These are phyloP conservation scores for Umimayanthus chanpuru DNA, from an alignment of 92 coral and sea anemone species.

Conservation along the genomic window DNA sequence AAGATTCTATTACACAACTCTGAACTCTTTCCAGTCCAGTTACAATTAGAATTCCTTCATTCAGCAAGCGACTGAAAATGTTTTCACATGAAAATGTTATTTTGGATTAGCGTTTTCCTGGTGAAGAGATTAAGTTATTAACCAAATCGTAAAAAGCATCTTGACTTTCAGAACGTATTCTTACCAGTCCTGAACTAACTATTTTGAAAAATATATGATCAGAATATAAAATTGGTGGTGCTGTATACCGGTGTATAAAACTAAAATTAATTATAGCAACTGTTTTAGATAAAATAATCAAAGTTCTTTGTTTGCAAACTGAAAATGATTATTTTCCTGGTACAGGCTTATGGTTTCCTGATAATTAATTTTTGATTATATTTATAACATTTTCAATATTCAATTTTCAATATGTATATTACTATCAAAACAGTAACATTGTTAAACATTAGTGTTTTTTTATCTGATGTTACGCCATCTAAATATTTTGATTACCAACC, in stretches of 20 bases:
- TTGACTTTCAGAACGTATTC: background rate
- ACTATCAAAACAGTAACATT: too few species aligned
- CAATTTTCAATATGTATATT: too few species aligned
- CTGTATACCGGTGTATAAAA: background rate
- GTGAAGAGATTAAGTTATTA: background rate
- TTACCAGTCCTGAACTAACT: background rate
- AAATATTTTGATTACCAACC: too few species aligned
- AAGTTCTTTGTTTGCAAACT: too few species aligned
- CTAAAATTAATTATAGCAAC: background rate
- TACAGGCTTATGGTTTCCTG: too few species aligned
- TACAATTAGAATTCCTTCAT: background rate
- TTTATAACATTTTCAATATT: too few species aligned
- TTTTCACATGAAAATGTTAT: background rate
- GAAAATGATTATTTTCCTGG: too few species aligned
- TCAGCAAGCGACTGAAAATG: too few species aligned
- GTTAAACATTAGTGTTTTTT: too few species aligned
- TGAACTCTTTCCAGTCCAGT: background rate
- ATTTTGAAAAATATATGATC: background rate
- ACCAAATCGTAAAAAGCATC: background rate
- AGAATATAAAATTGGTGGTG: background rate
- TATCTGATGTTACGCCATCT: too few species aligned
- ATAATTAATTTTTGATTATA: too few species aligned
- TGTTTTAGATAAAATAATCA: too few species aligned
- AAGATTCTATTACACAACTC: background rate
- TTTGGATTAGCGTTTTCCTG: background rate